These are phyloP conservation scores for Cricetomys ansorgei DNA, from an alignment of 2,113 vertebrate genomes.

Conservation along the genomic window DNA sequence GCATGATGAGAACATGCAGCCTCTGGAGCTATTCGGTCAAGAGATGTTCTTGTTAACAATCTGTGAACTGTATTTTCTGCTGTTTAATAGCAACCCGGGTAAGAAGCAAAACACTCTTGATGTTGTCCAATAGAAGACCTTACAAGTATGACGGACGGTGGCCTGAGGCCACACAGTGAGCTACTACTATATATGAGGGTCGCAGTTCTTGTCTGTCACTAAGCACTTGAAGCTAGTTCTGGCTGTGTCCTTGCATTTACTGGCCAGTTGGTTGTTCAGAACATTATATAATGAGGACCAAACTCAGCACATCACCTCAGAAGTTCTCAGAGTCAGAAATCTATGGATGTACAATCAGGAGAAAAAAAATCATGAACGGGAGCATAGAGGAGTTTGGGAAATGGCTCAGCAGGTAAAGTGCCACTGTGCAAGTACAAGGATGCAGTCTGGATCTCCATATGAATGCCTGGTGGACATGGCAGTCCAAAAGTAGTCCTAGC, in stretches of 20 bases:
- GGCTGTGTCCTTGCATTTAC: neutral
- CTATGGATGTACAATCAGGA: neutral
- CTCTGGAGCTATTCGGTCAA: neutral
- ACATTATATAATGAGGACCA: neutral
- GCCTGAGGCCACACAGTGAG: neutral
- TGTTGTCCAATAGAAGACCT: neutral
- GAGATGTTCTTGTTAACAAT: neutral
- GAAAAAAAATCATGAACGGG: neutral
- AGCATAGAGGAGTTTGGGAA: neutral
- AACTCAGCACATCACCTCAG: neutral
- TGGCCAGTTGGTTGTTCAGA: neutral
- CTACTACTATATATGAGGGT: neutral
- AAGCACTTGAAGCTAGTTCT: neutral
- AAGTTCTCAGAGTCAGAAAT: neutral
- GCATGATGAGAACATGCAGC: neutral
- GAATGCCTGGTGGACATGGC: neutral
- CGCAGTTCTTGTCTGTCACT: neutral
- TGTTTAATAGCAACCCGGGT: conserved; percentile 22
- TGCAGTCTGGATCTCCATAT: neutral
- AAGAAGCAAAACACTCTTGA: neutral
- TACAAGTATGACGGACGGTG: neutral
- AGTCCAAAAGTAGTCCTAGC: neutral
- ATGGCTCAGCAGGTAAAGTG: neutral
- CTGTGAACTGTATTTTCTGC: conserved; percentile 34
- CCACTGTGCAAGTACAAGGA: neutral